Conservation (phyloP, 2,113 vertebrate species). For the Paracanthobrama guichenoti region DNA sequence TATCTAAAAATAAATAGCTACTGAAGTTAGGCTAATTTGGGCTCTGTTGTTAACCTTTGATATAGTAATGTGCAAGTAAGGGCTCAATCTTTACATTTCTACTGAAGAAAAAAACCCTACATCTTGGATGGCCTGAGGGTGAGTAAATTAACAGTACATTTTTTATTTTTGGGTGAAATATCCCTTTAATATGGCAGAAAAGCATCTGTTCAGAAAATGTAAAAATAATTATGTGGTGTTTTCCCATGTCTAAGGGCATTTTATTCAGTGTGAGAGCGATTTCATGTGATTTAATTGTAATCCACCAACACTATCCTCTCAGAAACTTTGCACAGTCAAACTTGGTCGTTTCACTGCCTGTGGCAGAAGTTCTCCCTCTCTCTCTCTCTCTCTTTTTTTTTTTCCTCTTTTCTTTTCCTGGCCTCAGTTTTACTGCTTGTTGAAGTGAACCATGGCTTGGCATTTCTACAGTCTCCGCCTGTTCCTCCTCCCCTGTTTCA, state of each 20-base stretch:
- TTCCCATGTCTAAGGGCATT: neutral
- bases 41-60: too few relatives aligned
- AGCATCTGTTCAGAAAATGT: neutral
- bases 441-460: slow-evolving; percentile 76
- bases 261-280: slow-evolving; percentile 1
- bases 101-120: too few relatives aligned
- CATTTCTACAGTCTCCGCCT: slow-evolving; percentile 66
- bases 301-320: neutral
- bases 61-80: too few relatives aligned
- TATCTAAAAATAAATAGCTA: too few relatives aligned
- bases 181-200: neutral
- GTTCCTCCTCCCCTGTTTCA: slow-evolving; percentile 60
- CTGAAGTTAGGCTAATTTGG: too few relatives aligned
- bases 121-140: too few relatives aligned
- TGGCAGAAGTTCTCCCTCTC: slow-evolving; percentile 14
- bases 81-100: too few relatives aligned
- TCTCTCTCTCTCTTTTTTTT: slow-evolving; percentile 40
- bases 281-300: slow-evolving; percentile 17
- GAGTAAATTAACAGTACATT: too few relatives aligned
- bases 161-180: too few relatives aligned
- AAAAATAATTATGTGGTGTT: neutral
- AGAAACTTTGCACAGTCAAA: neutral
- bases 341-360: slow-evolving; percentile 12
- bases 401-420: slow-evolving; percentile 60
- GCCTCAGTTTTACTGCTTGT: slow-evolving; percentile 74